Percentiles rank a stretch among this genome's conserved stretches.
Evolutionary conservation across 2,113 vertebrate genomes (phyloP).

Genomic region (Camelus bactrianus): DNA sequence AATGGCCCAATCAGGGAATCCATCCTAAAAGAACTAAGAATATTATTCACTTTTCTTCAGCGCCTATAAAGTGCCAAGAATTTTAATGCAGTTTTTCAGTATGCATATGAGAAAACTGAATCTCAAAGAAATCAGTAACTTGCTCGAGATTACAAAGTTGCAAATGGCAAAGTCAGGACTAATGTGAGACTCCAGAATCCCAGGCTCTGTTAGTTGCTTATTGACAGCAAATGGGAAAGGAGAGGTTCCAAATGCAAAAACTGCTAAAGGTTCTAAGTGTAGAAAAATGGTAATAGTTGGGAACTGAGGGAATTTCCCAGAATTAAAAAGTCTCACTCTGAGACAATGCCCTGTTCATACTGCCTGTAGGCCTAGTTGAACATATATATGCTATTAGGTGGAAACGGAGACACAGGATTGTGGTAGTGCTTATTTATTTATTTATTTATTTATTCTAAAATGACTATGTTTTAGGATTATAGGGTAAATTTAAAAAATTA

Average conservation of each 20-base stretch:
- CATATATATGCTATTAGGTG: background rate
- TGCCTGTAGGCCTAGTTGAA: background rate
- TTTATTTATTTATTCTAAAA: conserved; percentile 15
- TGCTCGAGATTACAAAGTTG: background rate
- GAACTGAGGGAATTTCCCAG: background rate
- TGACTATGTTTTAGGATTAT: background rate
- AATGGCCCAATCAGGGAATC: background rate
- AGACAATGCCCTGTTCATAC: background rate
- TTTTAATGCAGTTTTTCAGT: background rate
- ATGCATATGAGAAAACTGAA: background rate
- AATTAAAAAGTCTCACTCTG: background rate
- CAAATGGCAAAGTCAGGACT: background rate
- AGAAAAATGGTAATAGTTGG: background rate
- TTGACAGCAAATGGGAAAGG: background rate
- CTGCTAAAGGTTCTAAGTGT: background rate
- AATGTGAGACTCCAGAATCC: background rate
- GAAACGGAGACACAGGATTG: background rate
- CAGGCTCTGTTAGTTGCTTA: background rate
- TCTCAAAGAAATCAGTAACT: background rate
- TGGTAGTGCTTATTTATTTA: background rate
- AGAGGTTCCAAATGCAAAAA: background rate
- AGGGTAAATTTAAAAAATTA: background rate
- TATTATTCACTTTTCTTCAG: background rate
- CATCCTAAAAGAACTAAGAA: background rate
- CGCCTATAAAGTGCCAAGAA: background rate